phyloP scores from a whole-genome alignment of 2,888 invertebrate species.

The Ligdia adustata region DNA sequence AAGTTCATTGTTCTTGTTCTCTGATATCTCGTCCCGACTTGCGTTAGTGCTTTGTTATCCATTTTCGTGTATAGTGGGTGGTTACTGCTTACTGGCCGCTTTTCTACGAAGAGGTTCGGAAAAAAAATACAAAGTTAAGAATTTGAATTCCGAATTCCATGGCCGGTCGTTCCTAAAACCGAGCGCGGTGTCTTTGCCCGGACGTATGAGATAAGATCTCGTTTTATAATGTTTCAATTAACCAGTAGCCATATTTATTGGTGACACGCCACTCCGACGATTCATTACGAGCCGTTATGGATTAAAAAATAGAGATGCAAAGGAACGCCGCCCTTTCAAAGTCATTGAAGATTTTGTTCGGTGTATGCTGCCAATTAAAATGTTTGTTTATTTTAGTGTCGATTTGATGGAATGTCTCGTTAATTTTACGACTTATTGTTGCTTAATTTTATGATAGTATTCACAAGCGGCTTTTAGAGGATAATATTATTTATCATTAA shows the following conservation, averaged over 20 bases:
- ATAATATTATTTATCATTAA: too few species aligned
- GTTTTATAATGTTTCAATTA: conserved; percentile 82
- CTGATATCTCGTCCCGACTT: conserved; percentile 48
- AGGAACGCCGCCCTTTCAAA: conserved; percentile 52
- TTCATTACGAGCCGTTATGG: conserved; percentile 65
- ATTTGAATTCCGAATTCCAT: conserved; percentile 43
- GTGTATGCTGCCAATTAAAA: conserved; percentile 21
- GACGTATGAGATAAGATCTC: conserved; percentile 67
- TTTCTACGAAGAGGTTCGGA: conserved; percentile 27
- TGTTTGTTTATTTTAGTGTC: conserved; percentile 10
- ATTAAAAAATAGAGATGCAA: conserved; percentile 54
- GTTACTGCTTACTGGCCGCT: conserved; percentile 42
- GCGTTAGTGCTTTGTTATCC: conserved; percentile 50
- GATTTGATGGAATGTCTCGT: conserved; percentile 10
- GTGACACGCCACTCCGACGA: conserved; percentile 62
- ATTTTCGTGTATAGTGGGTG: conserved; percentile 57
- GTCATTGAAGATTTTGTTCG: conserved; percentile 32
- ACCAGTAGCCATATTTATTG: conserved; percentile 82
- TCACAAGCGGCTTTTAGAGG: too few species aligned
- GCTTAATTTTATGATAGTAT: not conserved
- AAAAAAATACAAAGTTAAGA: conserved; percentile 34
- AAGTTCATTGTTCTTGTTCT: conserved; percentile 66
- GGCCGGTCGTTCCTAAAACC: conserved; percentile 59
- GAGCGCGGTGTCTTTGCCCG: conserved; percentile 65
- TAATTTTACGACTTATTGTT: not conserved